Evolutionary conservation across 2,113 vertebrate genomes (phyloP).

Genomic region (Callospermophilus lateralis): DNA sequence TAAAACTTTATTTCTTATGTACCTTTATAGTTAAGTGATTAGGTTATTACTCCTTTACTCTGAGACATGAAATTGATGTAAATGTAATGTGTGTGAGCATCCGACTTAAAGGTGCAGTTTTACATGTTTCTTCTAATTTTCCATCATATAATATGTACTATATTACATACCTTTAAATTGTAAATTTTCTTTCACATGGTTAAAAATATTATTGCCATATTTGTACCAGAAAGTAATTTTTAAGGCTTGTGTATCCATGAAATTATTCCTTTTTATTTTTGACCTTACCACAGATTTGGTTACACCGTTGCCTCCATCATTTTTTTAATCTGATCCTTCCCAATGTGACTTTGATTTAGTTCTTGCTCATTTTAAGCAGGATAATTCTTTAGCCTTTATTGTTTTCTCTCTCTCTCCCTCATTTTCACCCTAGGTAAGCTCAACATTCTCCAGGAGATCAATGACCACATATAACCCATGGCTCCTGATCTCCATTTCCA

Average conservation of each 20-base stretch:
- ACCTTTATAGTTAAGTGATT: background rate
- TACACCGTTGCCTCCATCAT: background rate
- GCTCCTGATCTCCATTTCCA: background rate
- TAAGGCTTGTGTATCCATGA: background rate
- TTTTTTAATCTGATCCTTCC: background rate
- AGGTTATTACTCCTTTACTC: background rate
- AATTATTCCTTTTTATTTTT: background rate
- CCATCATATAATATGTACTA: background rate
- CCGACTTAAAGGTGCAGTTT: background rate
- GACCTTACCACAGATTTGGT: background rate
- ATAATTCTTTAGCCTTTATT: background rate
- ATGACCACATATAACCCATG: background rate
- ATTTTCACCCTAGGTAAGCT: background rate
- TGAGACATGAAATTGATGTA: background rate
- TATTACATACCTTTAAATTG: background rate
- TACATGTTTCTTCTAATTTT: background rate
- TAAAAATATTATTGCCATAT: background rate
- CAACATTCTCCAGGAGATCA: background rate
- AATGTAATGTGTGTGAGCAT: background rate
- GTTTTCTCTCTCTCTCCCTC: background rate
- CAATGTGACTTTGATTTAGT: background rate
- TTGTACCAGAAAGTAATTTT: constrained; percentile 16
- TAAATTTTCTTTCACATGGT: background rate
- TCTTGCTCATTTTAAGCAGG: background rate
- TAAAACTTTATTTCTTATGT: constrained; percentile 39